A percentile compares a stretch with the other conserved stretches of the same genome.
phyloP scores from a whole-genome alignment of 2,888 invertebrate species.

The Sarcophaga subvicina region DNA sequence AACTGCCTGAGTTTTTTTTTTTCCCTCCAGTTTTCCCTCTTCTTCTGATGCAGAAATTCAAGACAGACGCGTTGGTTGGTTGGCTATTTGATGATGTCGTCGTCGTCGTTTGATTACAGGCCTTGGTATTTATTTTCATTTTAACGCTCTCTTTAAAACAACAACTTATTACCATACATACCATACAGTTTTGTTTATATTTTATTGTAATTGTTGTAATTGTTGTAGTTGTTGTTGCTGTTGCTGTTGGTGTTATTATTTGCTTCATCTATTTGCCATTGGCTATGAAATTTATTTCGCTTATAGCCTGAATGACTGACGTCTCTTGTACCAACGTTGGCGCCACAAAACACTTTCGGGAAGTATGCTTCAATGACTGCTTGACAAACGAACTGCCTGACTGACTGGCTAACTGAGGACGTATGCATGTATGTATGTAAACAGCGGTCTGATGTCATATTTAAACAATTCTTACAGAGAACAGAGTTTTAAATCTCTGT shows the following conservation, averaged over 20 bases:
- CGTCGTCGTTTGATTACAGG: neutral
- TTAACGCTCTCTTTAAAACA: neutral
- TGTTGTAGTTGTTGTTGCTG: neutral
- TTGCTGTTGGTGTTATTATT: neutral
- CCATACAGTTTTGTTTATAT: neutral
- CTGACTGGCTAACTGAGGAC: constrained; percentile 8
- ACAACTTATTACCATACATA: neutral
- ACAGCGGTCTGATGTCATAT: constrained; percentile 52
- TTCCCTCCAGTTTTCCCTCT: neutral
- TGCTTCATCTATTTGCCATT: constrained; percentile 1
- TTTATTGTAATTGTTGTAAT: constrained; percentile 6
- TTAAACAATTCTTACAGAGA: constrained; percentile 40
- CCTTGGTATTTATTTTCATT: constrained; percentile 1
- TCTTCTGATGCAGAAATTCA: neutral
- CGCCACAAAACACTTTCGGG: constrained; percentile 64
- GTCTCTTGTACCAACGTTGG: constrained; percentile 32
- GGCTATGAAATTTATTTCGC: constrained; percentile 1
- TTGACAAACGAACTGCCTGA: constrained; percentile 38
- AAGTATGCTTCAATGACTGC: constrained; percentile 61
- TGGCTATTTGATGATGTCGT: neutral
- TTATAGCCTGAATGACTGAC: neutral
- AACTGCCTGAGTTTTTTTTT: neutral
- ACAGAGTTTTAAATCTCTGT: constrained; percentile 1
- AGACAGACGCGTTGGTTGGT: constrained; percentile 55
- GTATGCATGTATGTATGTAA: too few relatives aligned